Evolutionary conservation across 2,888 invertebrate genomes (phyloP).

Genomic region (Leptopterna dolabrata): DNA sequence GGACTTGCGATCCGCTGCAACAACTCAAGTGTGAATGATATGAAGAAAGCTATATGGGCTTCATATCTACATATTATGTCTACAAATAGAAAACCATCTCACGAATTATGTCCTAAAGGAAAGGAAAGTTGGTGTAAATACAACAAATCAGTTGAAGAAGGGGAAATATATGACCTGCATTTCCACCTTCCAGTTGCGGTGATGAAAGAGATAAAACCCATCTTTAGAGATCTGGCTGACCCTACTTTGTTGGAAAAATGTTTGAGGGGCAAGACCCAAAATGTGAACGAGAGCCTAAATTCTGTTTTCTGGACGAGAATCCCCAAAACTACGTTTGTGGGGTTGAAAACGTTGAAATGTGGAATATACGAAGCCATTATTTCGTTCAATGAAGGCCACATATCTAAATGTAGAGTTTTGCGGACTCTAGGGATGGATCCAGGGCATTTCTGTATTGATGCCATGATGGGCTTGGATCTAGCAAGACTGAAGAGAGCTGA

Average conservation of each 20-base stretch:
- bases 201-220: slow-evolving; percentile 1
- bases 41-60: neutral
- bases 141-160: too few species aligned
- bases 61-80: neutral
- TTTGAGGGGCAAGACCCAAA: neutral
- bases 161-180: too few species aligned
- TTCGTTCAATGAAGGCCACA: neutral
- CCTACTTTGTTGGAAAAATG: neutral
- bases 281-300: neutral
- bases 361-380: neutral
- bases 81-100: neutral
- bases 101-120: neutral
- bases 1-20: neutral
- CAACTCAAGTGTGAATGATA: too few species aligned
- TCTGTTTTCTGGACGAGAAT: neutral
- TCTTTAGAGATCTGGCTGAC: neutral
- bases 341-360: neutral
- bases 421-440: neutral
- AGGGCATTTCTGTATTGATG: neutral
- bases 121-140: neutral
- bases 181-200: slow-evolving; percentile 31
- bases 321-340: neutral
- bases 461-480: neutral
- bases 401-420: neutral
- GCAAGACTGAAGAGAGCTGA: neutral